These are phyloP conservation scores for Xylophagus ater DNA, from an alignment of 2,888 invertebrate species.

Conservation along the genomic window DNA sequence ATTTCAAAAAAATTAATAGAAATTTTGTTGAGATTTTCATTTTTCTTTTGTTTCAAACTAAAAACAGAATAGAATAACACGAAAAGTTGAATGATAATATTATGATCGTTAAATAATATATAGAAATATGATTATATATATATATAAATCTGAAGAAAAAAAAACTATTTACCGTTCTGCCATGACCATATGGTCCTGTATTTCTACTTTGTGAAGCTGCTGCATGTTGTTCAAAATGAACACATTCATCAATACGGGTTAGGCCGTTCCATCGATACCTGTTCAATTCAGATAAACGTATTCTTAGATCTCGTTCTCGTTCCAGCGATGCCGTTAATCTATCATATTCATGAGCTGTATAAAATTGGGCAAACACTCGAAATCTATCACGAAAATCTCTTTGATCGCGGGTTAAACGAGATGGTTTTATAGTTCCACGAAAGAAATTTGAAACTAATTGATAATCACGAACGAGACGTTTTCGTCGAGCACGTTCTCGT, in stretches of 20 bases:
- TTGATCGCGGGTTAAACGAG: constrained; percentile 41
- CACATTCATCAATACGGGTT: constrained; percentile 70
- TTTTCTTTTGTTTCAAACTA: no score
- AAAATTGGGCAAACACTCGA: constrained; percentile 78
- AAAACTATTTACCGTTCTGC: constrained; percentile 36
- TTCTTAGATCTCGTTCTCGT: constrained; percentile 73
- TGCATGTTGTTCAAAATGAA: constrained; percentile 75
- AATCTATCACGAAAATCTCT: constrained; percentile 64
- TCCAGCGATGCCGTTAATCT: constrained; percentile 66
- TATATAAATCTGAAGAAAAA: no score
- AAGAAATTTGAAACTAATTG: constrained; percentile 82
- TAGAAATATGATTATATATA: no score
- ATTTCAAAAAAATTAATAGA: no score
- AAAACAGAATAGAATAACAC: no score
- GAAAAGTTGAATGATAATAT: constrained; percentile 21
- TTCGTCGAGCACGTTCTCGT: constrained; percentile 75
- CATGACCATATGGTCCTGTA: constrained; percentile 38
- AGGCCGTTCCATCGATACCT: constrained; percentile 80
- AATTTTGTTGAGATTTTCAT: no score
- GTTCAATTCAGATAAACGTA: constrained; percentile 69
- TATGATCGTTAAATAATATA: no score
- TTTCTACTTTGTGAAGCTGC: constrained; percentile 48
- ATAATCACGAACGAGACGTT: constrained; percentile 81
- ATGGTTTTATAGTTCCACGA: constrained; percentile 43
- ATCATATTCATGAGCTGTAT: constrained; percentile 74